Conservation (phyloP, 2,113 vertebrate species). For the Strix uralensis region DNA sequence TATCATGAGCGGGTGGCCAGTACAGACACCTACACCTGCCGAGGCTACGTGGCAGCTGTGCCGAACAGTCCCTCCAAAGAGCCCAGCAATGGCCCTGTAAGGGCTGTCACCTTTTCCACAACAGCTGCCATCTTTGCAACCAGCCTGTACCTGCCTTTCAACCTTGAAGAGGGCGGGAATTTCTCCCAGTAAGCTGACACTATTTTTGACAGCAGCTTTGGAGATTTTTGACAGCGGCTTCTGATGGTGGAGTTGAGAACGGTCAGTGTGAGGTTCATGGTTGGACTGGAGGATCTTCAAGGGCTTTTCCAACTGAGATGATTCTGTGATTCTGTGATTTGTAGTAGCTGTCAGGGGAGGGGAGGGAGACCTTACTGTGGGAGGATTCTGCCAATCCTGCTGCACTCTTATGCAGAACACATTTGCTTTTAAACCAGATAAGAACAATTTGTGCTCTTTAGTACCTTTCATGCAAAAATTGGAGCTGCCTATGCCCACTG, state of each 20-base stretch:
- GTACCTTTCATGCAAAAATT: neutral
- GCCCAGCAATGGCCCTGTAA: neutral
- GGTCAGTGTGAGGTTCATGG: no score
- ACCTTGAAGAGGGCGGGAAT: neutral
- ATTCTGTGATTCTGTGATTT: neutral
- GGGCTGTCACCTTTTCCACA: neutral
- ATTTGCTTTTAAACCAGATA: neutral
- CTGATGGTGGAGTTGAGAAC: no score
- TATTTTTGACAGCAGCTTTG: accelerated
- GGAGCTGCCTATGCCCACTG: neutral
- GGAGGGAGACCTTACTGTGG: neutral
- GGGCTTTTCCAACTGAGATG: no score
- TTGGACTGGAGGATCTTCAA: no score
- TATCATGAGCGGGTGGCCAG: accelerated
- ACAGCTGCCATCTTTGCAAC: neutral
- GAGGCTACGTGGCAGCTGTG: accelerated
- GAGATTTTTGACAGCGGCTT: neutral
- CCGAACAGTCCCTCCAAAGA: neutral
- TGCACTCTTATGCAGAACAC: neutral
- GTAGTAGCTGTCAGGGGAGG: neutral
- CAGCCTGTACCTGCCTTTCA: neutral
- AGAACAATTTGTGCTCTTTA: neutral
- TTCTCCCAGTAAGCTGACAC: neutral
- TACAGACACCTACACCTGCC: accelerated
- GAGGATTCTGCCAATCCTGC: neutral